Evolutionary conservation across 2,113 vertebrate species (phyloP), one percentile per base, ranked within the genome.

Genomic region (Conger conger): DNA sequence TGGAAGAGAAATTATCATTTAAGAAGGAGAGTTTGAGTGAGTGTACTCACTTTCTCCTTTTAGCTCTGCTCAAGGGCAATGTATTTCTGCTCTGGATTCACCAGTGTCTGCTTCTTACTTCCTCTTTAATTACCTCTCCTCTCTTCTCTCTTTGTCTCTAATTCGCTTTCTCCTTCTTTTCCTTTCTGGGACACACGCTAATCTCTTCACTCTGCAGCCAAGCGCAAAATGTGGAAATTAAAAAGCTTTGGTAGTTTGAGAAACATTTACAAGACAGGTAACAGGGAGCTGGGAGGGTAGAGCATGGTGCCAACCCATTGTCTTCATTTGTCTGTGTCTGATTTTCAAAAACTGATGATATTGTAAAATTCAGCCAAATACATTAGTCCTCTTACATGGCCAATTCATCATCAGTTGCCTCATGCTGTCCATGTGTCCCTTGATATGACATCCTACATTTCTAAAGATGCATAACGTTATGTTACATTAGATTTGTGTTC

Each of bases 221-320:
- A 99, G 93, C 98, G 98, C 96, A 99, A 98, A 99, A 99, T 99
- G 98, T 99, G 98, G 98, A 99, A 99, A 94, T 96, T 99, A 97
- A 99, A 99, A 96, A 98, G 97, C 96, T 99, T 99, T 97, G 98
- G 98, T 99, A 99, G 98, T 96, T 98, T 99, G 96, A 98, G 98
- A 97, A 99, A 99, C 97, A 98, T 99, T 97, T 98, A 98, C 96
- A 98, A 97, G 96, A 97, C 98, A 99, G 98, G 98, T 99, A 99
- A 99, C 88, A 33, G n/a, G 23, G 18, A 33, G 27, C 63, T 36
- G 36, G 89, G 86, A 89, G 7, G 18, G 77, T 89, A 88, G 57
- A 54, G 38, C 57, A 63, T 33, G 77, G 36, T 38, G 77, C 40
- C 20, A 33, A 17, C 35, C 36, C 35, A 76, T 50, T 83, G 50